Evolutionary conservation across 2,113 vertebrate genomes (phyloP), one percentile per base, ranked within the genome.

Genomic region (Phoenicopterus ruber): DNA sequence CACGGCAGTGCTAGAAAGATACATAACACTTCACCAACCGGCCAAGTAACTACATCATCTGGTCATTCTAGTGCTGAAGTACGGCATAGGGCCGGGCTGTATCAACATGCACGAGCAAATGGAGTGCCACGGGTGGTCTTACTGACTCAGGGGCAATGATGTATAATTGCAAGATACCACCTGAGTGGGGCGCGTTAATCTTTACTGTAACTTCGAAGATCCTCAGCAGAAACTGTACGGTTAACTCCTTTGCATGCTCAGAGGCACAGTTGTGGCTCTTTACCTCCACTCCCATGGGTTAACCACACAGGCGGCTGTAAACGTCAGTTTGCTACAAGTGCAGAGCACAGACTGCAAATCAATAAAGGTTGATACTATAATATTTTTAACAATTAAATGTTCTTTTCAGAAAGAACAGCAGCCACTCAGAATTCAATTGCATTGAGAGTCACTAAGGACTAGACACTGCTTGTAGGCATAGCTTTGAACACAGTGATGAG

Each of bases 81-180:
- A 47, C 38, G 63, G 20, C 4, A 0, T 4, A 26, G 44, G 2
- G 24, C 24, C 2, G 2, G 31, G 17, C 42, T 36, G 7, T 13
- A 29, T 6, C 76, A 31, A 32, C 4, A 17, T 5, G 7, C 19
- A 34, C 3, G 0, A 63, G 21, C 44, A 86, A 69, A 38, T 6
- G 7, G 22, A 82, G 61, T 58, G 26, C 22, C 46, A 38, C 0
- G 0, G 9, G 10, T 40, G 31, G 31, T 61, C 67, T 52, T 20
- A 32, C 13, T 38, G 55, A 38, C 59, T n/a, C n/a, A 10, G 52
- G 29, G 20, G 24, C 55, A 84, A 26, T 0, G 10, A 54, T 13
- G 11, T 29, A 18, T 12, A 36, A 19, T 16, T 44, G 31, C 65
- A 83, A 69, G 49, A 19, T 26, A 47, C 11, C n/a, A 46, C 26